Percentiles rank a stretch among this genome's conserved stretches.
These are phyloP conservation scores for Aphis gossypii DNA, from an alignment of 1,140 invertebrate species.

Conservation along the genomic window DNA sequence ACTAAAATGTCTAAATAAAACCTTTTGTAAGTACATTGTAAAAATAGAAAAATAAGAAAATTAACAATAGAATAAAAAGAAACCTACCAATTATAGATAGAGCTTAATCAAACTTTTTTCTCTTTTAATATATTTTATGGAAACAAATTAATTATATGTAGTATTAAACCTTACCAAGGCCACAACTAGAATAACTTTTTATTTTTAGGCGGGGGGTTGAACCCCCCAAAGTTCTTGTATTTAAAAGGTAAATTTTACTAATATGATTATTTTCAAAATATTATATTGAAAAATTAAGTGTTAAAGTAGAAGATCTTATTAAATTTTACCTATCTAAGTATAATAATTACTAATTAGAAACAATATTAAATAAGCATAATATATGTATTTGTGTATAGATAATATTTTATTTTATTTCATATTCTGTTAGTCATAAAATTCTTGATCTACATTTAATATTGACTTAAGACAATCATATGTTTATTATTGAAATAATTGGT, in stretches of 20 bases:
- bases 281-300: background rate
- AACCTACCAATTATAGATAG: background rate
- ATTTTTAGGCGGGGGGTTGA: too few species aligned
- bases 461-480: background rate
- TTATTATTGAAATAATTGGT: background rate
- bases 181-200: too few species aligned
- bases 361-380: background rate
- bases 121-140: background rate
- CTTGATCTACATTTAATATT: background rate
- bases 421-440: background rate
- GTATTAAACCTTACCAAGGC: background rate
- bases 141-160: background rate
- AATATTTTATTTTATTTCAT: background rate
- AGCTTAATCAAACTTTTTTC: background rate
- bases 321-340: background rate
- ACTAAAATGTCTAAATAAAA: background rate
- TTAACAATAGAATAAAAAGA: background rate
- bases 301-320: background rate
- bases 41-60: background rate
- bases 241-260: background rate
- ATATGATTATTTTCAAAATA: background rate
- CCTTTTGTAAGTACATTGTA: background rate
- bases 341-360: background rate
- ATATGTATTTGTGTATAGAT: background rate
- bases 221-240: background rate